Base-by-base conservation (phyloP, 2,888 invertebrate genomes). In the Bombylius discolor region DNA sequence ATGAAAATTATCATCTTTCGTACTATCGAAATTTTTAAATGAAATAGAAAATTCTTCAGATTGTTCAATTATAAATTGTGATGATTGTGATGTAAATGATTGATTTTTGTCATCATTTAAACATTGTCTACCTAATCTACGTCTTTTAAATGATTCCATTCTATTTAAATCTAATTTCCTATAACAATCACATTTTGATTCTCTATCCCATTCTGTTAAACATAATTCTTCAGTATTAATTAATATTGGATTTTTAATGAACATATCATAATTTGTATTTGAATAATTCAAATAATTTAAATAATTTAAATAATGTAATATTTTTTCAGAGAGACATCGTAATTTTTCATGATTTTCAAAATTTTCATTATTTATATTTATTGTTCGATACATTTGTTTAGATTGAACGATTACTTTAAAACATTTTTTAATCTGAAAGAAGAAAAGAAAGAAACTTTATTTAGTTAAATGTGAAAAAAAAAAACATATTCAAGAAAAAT, bases 141-240 rank as follows among this genome's bases (percentile, higher is more conserved):
- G 74, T 63, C 62, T 79, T 74, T 56, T 78, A 67, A 66, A 72
- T 23, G 67, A 66, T 56, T 70, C 68, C 7, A 70, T 70, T n/a
- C 42, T 55, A 57, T 66, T 68, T 42, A 67, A 62, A 62, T 67
- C 66, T 33, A 61, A 66, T 47, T 79, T 80, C 80, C 82, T 84
- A 8, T 79, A 76, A 65, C 86, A 86, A n/a, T 74, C 64, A 62
- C 86, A 87, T 42, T 78, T 77, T 1, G 74, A 69, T 31, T 81
- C 75, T 51, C 67, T 72, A 13, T 74, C 71, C 86, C 85, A 86
- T 7, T 78, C 73, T 53, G 75, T 75, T 0, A 75, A 67, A 62
- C 81, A 84, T 48, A 80, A 78, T 4, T 70, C 71, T 62, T 84
- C 84, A 0, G 79, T 79, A 55, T 77, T 73, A 23, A 23, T 23